These are phyloP conservation scores for Corythornis leucogaster DNA, from an alignment of 2,797 vertebrate species.

Conservation along the genomic window DNA sequence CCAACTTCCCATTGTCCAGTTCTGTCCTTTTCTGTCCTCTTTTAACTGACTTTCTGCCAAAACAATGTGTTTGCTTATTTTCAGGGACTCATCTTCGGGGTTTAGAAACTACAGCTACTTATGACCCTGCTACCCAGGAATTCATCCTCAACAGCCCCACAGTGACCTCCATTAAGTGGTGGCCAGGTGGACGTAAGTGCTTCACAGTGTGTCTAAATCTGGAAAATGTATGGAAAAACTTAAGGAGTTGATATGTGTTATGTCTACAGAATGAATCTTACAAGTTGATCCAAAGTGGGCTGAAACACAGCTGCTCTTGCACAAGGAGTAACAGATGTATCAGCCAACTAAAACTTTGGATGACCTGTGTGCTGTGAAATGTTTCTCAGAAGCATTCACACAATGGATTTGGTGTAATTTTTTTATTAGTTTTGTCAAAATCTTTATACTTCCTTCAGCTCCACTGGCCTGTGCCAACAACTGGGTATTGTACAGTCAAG, in stretches of 20 bases:
- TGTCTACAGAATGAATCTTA: neutral
- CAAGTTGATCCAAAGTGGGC: neutral
- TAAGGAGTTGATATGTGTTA: neutral
- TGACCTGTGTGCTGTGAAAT: neutral
- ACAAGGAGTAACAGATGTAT: neutral
- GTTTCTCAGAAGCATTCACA: neutral
- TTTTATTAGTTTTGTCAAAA: neutral
- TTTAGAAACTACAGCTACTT: slow-evolving; percentile 96
- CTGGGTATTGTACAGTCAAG: neutral
- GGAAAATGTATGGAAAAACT: neutral
- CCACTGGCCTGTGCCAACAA: neutral
- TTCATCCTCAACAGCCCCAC: slow-evolving; percentile 97
- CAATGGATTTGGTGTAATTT: neutral
- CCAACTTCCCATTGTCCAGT: neutral
- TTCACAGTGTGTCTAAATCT: neutral
- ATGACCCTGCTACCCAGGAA: slow-evolving; percentile 92
- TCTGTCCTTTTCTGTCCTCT: neutral
- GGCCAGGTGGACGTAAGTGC: slow-evolving; percentile 96
- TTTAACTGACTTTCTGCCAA: neutral
- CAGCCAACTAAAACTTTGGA: neutral
- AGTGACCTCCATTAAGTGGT: slow-evolving; percentile 98
- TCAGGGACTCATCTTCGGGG: slow-evolving; percentile 94
- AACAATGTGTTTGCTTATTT: slow-evolving; percentile 24
- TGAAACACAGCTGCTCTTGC: neutral
- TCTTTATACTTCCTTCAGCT: neutral